Evolutionary conservation across 1,140 invertebrate genomes (phyloP).

Genomic region (Lordiphosa mommai): DNA sequence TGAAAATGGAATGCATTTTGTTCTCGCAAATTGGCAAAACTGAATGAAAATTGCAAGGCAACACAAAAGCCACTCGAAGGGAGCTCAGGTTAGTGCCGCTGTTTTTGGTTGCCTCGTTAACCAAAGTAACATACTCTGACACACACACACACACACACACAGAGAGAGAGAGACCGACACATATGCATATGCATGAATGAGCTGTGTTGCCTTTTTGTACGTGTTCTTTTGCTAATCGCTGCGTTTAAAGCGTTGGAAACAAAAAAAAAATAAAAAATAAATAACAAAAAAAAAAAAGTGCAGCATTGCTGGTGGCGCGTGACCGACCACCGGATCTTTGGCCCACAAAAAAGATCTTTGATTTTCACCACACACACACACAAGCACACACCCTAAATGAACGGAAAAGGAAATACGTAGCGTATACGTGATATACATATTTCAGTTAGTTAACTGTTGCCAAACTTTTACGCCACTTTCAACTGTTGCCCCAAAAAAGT

Average conservation of each 20-base stretch:
- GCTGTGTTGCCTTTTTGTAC: slow-evolving; percentile 1
- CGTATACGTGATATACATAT: background rate
- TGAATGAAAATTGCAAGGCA: background rate
- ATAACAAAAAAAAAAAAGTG: background rate
- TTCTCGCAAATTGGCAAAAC: slow-evolving; percentile 1
- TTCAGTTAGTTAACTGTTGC: too few relatives aligned
- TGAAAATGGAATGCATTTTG: background rate
- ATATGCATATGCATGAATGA: background rate
- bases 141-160: background rate
- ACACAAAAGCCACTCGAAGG: background rate
- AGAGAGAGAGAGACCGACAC: background rate
- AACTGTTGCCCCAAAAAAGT: too few relatives aligned
- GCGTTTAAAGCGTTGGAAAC: slow-evolving; percentile 1
- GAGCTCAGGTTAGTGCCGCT: background rate
- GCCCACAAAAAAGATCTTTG: background rate
- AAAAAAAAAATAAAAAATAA: background rate
- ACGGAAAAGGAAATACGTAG: background rate
- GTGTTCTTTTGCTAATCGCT: slow-evolving; percentile 14
- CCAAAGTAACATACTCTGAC: slow-evolving; percentile 1
- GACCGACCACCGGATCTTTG: background rate
- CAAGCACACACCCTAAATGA: background rate
- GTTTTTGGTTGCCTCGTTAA: slow-evolving; percentile 10
- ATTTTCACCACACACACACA: too few relatives aligned
- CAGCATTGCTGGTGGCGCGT: slow-evolving; percentile 7
- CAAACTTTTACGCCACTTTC: too few relatives aligned